Base-by-base conservation (phyloP, 1,140 invertebrate species). In the Camponotus pennsylvanicus region DNA sequence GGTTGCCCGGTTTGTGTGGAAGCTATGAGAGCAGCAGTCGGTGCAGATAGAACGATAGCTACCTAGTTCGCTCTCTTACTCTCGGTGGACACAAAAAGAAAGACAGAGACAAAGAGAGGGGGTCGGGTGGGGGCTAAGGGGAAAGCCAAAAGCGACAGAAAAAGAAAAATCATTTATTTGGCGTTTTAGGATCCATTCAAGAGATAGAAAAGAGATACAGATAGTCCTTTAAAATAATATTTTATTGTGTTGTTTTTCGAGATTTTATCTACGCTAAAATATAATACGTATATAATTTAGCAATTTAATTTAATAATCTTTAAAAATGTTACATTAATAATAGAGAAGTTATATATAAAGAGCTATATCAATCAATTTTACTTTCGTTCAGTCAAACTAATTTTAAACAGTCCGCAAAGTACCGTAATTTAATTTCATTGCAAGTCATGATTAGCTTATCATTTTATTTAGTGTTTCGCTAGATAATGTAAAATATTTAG, bases 11-110 rank as follows among this genome's bases (percentile, higher is more conserved):
- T 77, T 59, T 79, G 69, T 82, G 87, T 59, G 83, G 67, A 69
- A 71, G 87, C 71, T 76, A 57, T 66, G 76, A 89, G 88, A 89
- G 88, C 88, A 86, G 75, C 63, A 37, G 77, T 55, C 75, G 69
- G 40, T 45, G 42, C 45, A 75, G 49, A 86, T 86, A 71, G 87
- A 89, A 76, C 52, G 83, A 89, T 88, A 86, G 83, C 70, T 86
- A 40, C 42, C n/a, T 83, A 55, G 61, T 75, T 83, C n/a, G 55
- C 79, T 75, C 32, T 21, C 64, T 34, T 55, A 15, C 66, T 82
- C 27, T 57, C 37, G 8, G 42, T 34, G 15, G 34, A 42, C 18
- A 27, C 1, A 13, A 21, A 67, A 21, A 59, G 21, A 67, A 13
- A 32, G 21, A 34, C 11, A 21, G 11, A 34, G 18, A 34, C 8